Evolutionary conservation across 1,140 invertebrate species (phyloP), one percentile per base, ranked within the genome.

Genomic region (Drosophila funebris): DNA sequence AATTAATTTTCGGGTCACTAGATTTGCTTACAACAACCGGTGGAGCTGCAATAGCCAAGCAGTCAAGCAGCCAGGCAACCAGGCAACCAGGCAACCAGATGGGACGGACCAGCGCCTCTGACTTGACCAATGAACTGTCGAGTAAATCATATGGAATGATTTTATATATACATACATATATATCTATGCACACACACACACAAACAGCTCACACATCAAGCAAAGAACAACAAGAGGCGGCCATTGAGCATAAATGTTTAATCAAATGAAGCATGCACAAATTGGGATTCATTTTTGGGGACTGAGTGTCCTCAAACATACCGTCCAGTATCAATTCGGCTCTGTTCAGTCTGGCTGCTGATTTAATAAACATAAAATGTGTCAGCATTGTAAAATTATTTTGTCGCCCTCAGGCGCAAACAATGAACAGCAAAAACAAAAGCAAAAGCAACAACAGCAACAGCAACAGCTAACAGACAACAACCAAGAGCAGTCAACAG

Each of bases 361-460:
- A 87, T 87, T 87, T 87, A 87, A 87, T 87, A 87, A 87, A 82
- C 82, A 87, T 87, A 87, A 87, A 87, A 88, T 87, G 83, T 87
- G 82, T 87, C 82, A 88, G 83, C 68, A 78, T 73, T 87, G 82
- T 85, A 87, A 85, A 85, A 85, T 85, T 85, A 85, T 87, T 85
- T 85, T 78, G 83, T 87, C 83, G 83, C 75, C 78, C 60, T 67
- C 18, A 22, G 75, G 82, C 69, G 14, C 66, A 79, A 80, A 80
- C 70, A 77, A 74, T 54, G 29, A 61, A 39, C 53, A 39, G 24
- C 60, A 73, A 27, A 61, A 63, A 11, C 74, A 52, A 53, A 58
- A 63, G 46, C 67, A 66, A 77, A 37, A 64, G 8, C 63, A 6
- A 18, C 46, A 52, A 14, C 36, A 41, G 13, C 22, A 60, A 31